Conservation (phyloP, 2,797 vertebrate genomes). For the Brachyrhaphis roseni region DNA sequence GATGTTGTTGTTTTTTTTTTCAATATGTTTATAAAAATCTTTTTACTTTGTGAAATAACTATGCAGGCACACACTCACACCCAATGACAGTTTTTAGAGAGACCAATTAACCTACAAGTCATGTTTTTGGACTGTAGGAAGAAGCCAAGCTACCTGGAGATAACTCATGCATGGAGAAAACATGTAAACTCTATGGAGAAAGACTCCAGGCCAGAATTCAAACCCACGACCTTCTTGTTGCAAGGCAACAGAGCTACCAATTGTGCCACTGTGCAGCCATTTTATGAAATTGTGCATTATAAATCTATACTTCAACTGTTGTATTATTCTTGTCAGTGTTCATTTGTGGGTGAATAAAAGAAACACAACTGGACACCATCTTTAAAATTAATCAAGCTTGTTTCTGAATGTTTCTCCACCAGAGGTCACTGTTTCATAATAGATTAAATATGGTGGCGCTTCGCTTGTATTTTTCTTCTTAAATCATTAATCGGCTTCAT, state of each 20-base stretch:
- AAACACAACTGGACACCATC: background rate
- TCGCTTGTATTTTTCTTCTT: background rate
- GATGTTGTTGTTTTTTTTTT: background rate
- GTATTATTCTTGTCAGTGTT: background rate
- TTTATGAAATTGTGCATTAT: background rate
- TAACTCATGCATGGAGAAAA: background rate
- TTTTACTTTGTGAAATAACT: background rate
- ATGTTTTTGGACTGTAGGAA: background rate
- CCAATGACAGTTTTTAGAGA: no score
- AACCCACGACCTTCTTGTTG: background rate
- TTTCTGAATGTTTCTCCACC: slow-evolving; percentile 25
- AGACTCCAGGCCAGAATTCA: background rate
- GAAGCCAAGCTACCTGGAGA: background rate
- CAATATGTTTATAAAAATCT: background rate
- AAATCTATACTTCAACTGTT: background rate
- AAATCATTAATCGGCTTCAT: background rate
- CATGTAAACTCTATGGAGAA: background rate
- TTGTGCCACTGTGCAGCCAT: background rate
- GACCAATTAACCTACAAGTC: no score
- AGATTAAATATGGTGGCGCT: slow-evolving; percentile 1
- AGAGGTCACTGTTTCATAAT: slow-evolving; percentile 62
- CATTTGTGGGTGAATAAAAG: background rate
- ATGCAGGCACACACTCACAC: no score
- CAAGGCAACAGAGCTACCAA: background rate
- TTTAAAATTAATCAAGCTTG: background rate